Evolutionary conservation across 2,888 invertebrate genomes (phyloP).

Genomic region (Tethea ocularis): DNA sequence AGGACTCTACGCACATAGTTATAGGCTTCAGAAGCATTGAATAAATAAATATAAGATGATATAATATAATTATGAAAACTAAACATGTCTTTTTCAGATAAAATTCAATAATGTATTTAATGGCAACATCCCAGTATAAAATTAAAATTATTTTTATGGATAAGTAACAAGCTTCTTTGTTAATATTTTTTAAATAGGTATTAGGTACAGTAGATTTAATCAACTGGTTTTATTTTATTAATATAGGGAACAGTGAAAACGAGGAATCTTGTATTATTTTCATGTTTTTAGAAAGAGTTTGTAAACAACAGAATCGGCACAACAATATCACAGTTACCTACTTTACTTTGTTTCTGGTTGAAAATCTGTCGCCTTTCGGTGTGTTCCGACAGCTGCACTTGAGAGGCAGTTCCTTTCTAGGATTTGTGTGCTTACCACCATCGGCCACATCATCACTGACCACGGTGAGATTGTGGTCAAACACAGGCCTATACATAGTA

Average conservation of each 20-base stretch:
- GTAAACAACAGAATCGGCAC: no score
- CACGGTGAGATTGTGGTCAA: no score
- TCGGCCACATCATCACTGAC: no score
- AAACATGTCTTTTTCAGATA: neutral
- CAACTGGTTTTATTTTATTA: neutral
- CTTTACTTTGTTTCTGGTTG: neutral
- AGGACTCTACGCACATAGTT: conserved; percentile 24
- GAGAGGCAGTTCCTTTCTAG: no score
- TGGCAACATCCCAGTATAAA: neutral
- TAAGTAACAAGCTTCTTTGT: neutral
- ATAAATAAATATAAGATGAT: neutral
- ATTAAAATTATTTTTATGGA: neutral
- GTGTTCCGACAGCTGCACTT: no score
- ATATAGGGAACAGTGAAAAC: no score
- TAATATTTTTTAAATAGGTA: neutral
- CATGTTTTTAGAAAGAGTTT: no score
- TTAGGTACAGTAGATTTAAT: neutral
- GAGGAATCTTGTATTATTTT: no score
- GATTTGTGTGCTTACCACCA: no score
- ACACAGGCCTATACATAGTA: no score
- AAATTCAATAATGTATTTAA: neutral
- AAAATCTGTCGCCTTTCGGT: no score
- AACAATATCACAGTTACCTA: no score
- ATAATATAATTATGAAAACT: neutral
- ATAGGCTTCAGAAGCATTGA: conserved; percentile 31